Base-by-base conservation (phyloP, 2,113 vertebrate genomes). In the Callaeas wilsoni region DNA sequence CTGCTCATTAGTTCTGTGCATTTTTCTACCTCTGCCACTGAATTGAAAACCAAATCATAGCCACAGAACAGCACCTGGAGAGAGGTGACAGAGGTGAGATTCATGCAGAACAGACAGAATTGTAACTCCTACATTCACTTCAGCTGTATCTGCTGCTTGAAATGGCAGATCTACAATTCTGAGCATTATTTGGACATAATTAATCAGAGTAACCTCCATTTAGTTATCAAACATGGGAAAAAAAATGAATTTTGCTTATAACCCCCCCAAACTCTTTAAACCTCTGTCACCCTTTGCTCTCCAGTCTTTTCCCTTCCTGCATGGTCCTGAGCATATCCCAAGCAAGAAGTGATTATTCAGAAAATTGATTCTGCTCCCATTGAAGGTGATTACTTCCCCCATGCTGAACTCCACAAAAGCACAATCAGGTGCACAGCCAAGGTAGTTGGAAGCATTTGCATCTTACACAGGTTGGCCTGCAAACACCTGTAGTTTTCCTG, bases 401-500 rank as follows among this genome's bases (percentile, higher is more conserved):
- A 94, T 94, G 90, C 93, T 96, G 96, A 93, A 96, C 84, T 41
- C 85, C 90, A 95, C 90, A 95, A 94, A 96, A 89, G 96, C 96
- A 94, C 92, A 95, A 96, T 96, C 96, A 95, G 76, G 88, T 93
- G 56, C 60, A 74, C 49, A 80, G 39, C 56, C 80, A 78, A 89
- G 88, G 88, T 37, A 86, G 71, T 16, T 75, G 47, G 26, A 44
- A 78, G 88, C 92, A 88, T 97, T 96, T 92, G 93, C 92, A 96
- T 90, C 77, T 96, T 49, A 53, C 17, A 41, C 94, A 93, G 88
- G 88, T 94, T 86, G 88, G 47, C 83, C 92, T 90, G 83, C 83
- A 95, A 96, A 92, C 85, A 90, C 76, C 92, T 94, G 92, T 84
- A 89, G 85, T 96, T 94, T 85, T 88, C 59, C 88, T 57, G 85